Base-by-base conservation (phyloP, 92 coral and sea anemone genomes). In the Parazoanthus atlanticus region DNA sequence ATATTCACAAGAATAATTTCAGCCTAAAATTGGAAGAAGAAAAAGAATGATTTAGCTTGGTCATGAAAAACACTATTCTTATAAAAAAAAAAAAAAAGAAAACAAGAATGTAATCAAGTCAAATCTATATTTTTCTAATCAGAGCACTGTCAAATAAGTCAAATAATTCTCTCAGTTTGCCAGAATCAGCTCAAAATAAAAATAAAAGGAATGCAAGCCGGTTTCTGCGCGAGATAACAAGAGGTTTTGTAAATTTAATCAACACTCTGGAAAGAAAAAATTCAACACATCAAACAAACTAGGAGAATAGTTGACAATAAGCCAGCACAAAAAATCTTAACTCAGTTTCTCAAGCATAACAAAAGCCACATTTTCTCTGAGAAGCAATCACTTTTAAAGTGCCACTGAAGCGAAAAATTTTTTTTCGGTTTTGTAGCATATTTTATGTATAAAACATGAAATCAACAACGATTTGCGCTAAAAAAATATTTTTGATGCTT, bases 201-300 rank as follows among this genome's bases (percentile, higher is more conserved):
- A 8, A 9, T 3, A 49, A 36, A 36, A 36, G 12, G 58, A 13
- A 52, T 15, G 58, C 58, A 12, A 52, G 58, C n/a, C n/a, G n/a
- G 12, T 13, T 52, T 61, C 9, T 61, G n/a, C 69, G n/a, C 2
- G 69, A 61, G 26, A 4, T 61, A 61, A 25, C 28, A 61, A 61
- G 26, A 54, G 34, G 46, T 46, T 19, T 76, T 76, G 49, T 76
- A 76, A 76, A 76, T 76, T 36, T 36, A 36, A 76, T 76, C 80
- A 76, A 76, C 80, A 76, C 33, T 29, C 6, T 6, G 46, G 47
- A 25, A 16, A 29, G 34, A 56, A 15, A 29, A 56, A 56, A 30
- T 23, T 30, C 40, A 54, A 56, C 67, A 80, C 26, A 56, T 56
- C 70, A 30, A 54, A 80, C 43, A 54, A 80, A 32, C 49, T 32